Percentiles rank a stretch among this genome's conserved stretches.
Conservation (phyloP, 1,140 invertebrate genomes). For the Drosophila albomicans region DNA sequence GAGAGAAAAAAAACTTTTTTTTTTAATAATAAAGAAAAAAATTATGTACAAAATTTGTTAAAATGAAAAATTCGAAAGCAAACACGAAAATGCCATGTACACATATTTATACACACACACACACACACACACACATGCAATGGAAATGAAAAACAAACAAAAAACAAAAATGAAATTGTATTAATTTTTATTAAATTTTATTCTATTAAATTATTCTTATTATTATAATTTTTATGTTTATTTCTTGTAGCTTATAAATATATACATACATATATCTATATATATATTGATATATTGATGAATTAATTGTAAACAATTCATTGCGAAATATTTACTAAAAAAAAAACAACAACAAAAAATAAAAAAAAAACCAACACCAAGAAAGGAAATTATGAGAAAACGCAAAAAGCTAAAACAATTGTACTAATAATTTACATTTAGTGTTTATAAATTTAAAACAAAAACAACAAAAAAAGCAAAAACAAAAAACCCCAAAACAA, state of each 20-base stretch:
- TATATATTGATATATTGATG: constrained; percentile 62
- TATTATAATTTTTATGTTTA: constrained; percentile 81
- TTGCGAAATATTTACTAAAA: constrained; percentile 49
- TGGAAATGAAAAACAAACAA: constrained; percentile 29
- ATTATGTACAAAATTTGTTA: constrained; percentile 10
- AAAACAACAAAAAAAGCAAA: constrained; percentile 38
- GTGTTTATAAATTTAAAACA: constrained; percentile 53
- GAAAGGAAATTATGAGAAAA: constrained; percentile 32
- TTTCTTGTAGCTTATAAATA: constrained; percentile 65
- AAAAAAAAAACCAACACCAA: neutral
- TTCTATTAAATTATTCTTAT: constrained; percentile 84
- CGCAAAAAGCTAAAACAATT: constrained; percentile 55
- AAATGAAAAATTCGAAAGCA: constrained; percentile 4
- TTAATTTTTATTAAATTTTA: constrained; percentile 77
- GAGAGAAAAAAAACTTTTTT: constrained; percentile 26
- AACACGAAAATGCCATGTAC: constrained; percentile 70
- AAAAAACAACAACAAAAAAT: constrained; percentile 33
- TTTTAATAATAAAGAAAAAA: constrained; percentile 39
- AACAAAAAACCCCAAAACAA: constrained; percentile 34
- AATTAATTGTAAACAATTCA: constrained; percentile 63
- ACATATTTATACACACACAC: constrained; percentile 67
- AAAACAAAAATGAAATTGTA: constrained; percentile 71
- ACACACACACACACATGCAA: constrained; percentile 47
- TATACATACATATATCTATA: constrained; percentile 36
- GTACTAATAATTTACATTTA: constrained; percentile 74